Conservation (phyloP, 2,113 vertebrate genomes). For the Odontesthes bonariensis region DNA sequence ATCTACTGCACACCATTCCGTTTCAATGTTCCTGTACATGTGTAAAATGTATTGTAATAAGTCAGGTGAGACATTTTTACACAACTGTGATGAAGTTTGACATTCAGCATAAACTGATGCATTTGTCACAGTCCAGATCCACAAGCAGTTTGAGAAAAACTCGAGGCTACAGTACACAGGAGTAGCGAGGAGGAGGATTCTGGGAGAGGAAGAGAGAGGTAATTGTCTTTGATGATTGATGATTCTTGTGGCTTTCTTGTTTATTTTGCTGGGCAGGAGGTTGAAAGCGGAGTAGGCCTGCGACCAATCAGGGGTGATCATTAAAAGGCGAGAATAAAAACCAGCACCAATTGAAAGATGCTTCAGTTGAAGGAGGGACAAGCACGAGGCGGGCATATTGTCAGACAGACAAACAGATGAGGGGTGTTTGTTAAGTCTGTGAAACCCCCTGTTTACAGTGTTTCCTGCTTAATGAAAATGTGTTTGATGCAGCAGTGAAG, state of each 20-base stretch:
- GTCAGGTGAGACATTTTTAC: slow-evolving; percentile 17
- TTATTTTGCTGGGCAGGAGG: slow-evolving; percentile 67
- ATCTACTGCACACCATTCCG: background rate
- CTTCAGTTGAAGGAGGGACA: slow-evolving; percentile 26
- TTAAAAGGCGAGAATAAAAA: slow-evolving; percentile 52
- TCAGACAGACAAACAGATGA: slow-evolving; percentile 10
- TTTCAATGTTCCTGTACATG: slow-evolving; percentile 1
- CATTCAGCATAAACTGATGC: slow-evolving; percentile 44
- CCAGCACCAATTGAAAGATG: slow-evolving; percentile 56
- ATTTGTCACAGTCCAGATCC: slow-evolving; percentile 59
- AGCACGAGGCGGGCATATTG: slow-evolving; percentile 13
- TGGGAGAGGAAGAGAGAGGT: slow-evolving; percentile 24
- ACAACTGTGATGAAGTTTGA: slow-evolving; percentile 61
- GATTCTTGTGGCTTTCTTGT: slow-evolving; percentile 60
- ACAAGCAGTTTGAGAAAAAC: slow-evolving; percentile 27
- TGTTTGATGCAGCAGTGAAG: background rate
- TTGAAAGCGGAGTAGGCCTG: slow-evolving; percentile 63
- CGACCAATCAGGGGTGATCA: slow-evolving; percentile 67
- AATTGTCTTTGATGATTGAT: slow-evolving; percentile 68
- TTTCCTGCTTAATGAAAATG: background rate
- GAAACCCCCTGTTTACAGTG: background rate
- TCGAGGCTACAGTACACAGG: background rate
- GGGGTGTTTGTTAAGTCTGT: slow-evolving; percentile 28
- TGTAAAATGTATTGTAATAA: slow-evolving; percentile 15
- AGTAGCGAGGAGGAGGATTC: slow-evolving; percentile 1